A percentile compares a stretch with the other conserved stretches of the same genome.
Conservation (phyloP, 2,113 vertebrate species). For the Percina caprodes region DNA sequence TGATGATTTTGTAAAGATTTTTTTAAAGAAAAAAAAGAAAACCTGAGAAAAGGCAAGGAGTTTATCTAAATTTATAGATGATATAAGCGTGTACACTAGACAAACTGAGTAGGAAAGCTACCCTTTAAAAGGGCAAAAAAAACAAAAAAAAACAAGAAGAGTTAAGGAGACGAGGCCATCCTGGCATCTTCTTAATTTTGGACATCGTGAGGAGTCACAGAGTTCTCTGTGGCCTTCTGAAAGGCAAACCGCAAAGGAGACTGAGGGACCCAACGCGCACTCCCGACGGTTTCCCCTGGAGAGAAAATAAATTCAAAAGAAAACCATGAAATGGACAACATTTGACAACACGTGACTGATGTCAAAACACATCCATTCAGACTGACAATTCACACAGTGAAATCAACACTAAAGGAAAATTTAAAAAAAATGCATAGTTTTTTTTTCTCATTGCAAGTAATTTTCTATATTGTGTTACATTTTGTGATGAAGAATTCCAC, state of each 20-base stretch:
- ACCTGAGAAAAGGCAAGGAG: slow-evolving; percentile 74
- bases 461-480: slow-evolving; percentile 81
- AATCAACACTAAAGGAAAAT: slow-evolving; percentile 58
- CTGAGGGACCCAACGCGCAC: slow-evolving; percentile 40
- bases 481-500: slow-evolving; percentile 80
- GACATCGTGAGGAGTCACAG: slow-evolving; percentile 62
- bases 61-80: slow-evolving; percentile 84
- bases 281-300: slow-evolving; percentile 57
- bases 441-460: slow-evolving; percentile 65
- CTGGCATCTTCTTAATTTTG: slow-evolving; percentile 47
- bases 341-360: slow-evolving; percentile 65
- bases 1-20: slow-evolving; percentile 83
- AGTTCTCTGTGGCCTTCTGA: slow-evolving; percentile 50
- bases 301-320: slow-evolving; percentile 50
- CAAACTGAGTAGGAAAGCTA: slow-evolving; percentile 78
- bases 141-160: slow-evolving; percentile 40
- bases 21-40: slow-evolving; percentile 77
- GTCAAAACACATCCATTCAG: slow-evolving; percentile 60
- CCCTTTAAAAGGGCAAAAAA: slow-evolving; percentile 87
- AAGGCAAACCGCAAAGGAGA: slow-evolving; percentile 44
- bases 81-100: slow-evolving; percentile 78
- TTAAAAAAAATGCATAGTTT: not conserved
- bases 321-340: slow-evolving; percentile 72
- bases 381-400: slow-evolving; percentile 59
- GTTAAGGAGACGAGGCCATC: slow-evolving; percentile 26